These are phyloP conservation scores for Gallinago stenura DNA, from an alignment of 2,797 vertebrate species.

Conservation along the genomic window DNA sequence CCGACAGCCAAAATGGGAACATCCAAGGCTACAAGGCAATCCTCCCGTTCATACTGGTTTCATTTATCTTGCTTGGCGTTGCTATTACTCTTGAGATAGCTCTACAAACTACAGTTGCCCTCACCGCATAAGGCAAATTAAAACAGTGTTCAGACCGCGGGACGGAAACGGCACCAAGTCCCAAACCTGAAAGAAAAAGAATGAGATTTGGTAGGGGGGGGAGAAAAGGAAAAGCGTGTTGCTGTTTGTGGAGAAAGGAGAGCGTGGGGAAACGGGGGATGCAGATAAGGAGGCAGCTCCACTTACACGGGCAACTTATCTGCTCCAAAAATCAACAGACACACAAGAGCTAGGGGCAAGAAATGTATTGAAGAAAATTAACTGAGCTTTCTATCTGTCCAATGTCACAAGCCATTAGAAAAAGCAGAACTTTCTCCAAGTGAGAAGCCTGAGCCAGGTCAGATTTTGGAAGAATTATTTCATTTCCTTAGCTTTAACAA, in stretches of 20 bases:
- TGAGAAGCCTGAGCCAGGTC: conserved; percentile 28
- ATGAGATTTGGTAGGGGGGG: neutral
- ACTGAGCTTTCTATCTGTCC: neutral
- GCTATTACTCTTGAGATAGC: conserved; percentile 29
- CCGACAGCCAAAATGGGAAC: conserved; percentile 94
- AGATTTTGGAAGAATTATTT: conserved; percentile 40
- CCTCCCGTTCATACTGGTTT: neutral
- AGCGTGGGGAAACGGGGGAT: neutral
- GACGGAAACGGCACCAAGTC: neutral
- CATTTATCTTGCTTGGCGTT: conserved; percentile 23
- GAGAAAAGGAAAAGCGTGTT: neutral
- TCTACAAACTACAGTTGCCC: neutral
- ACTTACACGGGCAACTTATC: neutral
- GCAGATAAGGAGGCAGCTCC: neutral
- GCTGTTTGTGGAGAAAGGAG: neutral
- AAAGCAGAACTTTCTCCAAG: conserved; percentile 27
- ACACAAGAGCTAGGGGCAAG: conserved; percentile 1
- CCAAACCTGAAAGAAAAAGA: neutral
- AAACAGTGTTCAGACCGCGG: neutral
- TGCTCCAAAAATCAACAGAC: conserved; percentile 18
- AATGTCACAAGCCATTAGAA: conserved; percentile 18
- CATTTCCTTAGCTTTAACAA: conserved; percentile 43
- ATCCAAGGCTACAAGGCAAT: conserved; percentile 96
- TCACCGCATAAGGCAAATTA: neutral
- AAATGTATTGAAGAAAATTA: conserved; percentile 19